A percentile compares a stretch with the other conserved stretches of the same genome.
Conservation (phyloP, 2,797 vertebrate species). For the Octomys mimax region DNA sequence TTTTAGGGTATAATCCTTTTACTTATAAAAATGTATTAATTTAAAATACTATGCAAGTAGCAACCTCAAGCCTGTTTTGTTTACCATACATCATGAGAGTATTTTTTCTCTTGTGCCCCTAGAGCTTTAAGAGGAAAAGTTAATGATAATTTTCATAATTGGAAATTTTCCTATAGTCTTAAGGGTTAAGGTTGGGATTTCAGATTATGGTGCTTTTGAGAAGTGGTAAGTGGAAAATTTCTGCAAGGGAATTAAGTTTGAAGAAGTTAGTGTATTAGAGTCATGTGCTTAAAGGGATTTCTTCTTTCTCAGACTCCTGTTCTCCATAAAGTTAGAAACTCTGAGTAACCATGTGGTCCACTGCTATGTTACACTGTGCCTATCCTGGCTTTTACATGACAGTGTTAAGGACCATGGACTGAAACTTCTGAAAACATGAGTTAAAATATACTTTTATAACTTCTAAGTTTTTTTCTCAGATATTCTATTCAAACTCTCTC, state of each 20-base stretch:
- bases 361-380: neutral
- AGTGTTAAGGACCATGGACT: neutral
- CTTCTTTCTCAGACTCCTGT: neutral
- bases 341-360: neutral
- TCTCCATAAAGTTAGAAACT: neutral
- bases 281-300: neutral
- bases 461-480: neutral
- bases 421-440: neutral
- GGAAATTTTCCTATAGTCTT: neutral
- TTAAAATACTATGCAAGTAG: neutral
- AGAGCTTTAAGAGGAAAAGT: neutral
- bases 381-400: neutral
- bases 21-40: neutral
- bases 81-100: neutral
- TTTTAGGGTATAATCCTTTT: neutral
- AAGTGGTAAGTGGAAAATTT: neutral
- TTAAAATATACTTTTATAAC: neutral
- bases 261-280: neutral
- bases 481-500: neutral
- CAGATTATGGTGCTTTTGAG: neutral
- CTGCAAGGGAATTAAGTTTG: neutral
- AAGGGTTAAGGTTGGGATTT: neutral
- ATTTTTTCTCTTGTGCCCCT: neutral
- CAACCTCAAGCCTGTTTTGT: neutral
- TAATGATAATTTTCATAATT: neutral